These are phyloP conservation scores for Scaptomyza flava DNA, from an alignment of 2,888 invertebrate species.

Conservation along the genomic window DNA sequence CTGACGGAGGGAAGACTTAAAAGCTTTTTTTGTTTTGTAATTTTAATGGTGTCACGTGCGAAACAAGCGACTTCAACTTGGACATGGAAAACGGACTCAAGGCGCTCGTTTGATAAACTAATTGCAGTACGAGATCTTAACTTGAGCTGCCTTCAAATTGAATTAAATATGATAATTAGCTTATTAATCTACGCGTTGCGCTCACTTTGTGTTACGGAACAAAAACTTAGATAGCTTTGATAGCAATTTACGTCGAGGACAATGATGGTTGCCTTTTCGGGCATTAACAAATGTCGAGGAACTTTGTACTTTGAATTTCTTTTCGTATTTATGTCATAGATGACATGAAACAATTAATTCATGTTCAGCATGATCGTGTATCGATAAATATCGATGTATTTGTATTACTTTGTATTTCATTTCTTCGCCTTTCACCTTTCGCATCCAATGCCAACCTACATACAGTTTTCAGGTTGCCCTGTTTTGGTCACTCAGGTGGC, in stretches of 20 bases:
- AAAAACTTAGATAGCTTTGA: too few relatives aligned
- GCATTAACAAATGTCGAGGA: too few relatives aligned
- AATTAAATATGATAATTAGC: slow-evolving; percentile 72
- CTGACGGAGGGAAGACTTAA: too few relatives aligned
- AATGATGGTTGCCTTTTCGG: too few relatives aligned
- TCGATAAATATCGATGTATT: background rate
- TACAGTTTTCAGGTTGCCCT: background rate
- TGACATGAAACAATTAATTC: background rate
- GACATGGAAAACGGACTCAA: slow-evolving; percentile 29
- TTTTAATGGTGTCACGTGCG: slow-evolving; percentile 61
- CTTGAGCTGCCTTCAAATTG: slow-evolving; percentile 56
- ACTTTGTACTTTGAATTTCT: background rate
- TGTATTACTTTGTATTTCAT: background rate
- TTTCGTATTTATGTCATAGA: background rate
- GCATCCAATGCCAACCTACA: background rate
- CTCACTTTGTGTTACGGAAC: slow-evolving; percentile 30
- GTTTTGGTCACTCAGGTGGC: slow-evolving; percentile 20
- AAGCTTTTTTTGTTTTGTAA: too few relatives aligned
- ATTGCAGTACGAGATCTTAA: slow-evolving; percentile 39
- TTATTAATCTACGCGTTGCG: slow-evolving; percentile 61
- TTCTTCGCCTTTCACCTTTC: background rate
- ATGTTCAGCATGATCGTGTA: background rate
- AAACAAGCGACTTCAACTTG: background rate
- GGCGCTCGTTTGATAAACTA: slow-evolving; percentile 70
- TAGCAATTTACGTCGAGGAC: background rate